Evolutionary conservation across 2,113 vertebrate species (phyloP).

Genomic region (Brachypteracias leptosomus): DNA sequence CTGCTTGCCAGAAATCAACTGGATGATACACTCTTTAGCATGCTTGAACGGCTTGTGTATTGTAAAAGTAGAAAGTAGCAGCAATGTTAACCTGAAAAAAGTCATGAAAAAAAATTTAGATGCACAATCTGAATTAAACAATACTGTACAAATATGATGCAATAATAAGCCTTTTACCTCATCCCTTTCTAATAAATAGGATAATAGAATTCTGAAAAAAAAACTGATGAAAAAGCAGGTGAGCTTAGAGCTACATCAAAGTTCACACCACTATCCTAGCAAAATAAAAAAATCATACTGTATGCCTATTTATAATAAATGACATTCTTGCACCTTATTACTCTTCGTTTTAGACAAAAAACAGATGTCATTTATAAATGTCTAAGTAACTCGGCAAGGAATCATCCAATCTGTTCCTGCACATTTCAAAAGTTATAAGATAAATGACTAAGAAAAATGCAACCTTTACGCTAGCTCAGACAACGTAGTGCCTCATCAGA

Average conservation of each 20-base stretch:
- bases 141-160: background rate
- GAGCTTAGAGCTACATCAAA: background rate
- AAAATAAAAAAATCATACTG: background rate
- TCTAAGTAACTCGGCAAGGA: background rate
- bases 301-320: background rate
- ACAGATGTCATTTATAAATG: background rate
- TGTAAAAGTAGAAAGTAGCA: background rate
- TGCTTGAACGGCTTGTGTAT: background rate
- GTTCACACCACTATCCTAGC: background rate
- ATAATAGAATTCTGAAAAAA: background rate
- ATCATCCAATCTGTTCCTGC: background rate
- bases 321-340: background rate
- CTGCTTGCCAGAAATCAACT: conserved; percentile 16
- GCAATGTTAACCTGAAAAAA: background rate
- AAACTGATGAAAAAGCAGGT: background rate
- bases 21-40: background rate
- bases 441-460: background rate
- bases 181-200: background rate
- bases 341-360: background rate
- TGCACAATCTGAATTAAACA: background rate
- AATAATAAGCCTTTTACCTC: background rate
- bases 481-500: background rate
- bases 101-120: background rate
- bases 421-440: background rate
- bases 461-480: background rate